Base-by-base conservation (phyloP, 2,113 vertebrate species). In the Trematocara unimaculatum region DNA sequence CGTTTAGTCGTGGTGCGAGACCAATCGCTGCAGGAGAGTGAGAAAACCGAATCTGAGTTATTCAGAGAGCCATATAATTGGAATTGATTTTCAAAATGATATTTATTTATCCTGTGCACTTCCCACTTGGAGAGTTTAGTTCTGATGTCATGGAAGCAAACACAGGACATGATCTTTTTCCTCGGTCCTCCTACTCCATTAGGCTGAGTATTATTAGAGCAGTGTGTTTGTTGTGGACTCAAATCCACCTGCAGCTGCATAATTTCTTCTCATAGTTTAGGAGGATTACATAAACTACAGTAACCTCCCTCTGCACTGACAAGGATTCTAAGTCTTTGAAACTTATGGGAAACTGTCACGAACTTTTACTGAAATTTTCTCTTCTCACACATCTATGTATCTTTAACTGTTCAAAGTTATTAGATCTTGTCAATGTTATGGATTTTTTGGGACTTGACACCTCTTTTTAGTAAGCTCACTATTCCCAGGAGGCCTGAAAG, bases 141-240 rank as follows among this genome's bases (percentile, higher is more conserved):
- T 88, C 23, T 38, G 51, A 87, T 91, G 84, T 82, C 79, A 88
- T 60, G 93, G 77, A 85, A 84, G 84, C 85, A 86, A 91, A 92
- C 49, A 87, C 40, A 42, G 55, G 49, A 78, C 33, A 38, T 54
- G 40, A 82, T 67, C 29, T 77, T n/a, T 83, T 74, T 8, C 10
- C 53, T 70, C 29, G 6, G 12, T 84, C 42, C 47, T 45, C 7
- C 33, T 2, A 5, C 20, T 67, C 23, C 38, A 62, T 78, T 45
- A 40, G 53, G 8, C 47, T 3, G 3, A 40, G 74, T 42, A 38
- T 56, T 17, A 4, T 53, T 33, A 80, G 80, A 49, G 77, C 2
- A 31, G n/a, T 13, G 49, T 42, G 14, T 15, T 67, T 64, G 4
- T 7, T 35, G 42, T 47, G 35, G 86, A 77, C 20, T 67, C 17